Evolutionary conservation across 2,113 vertebrate genomes (phyloP), one percentile per base, ranked within the genome.

Genomic region (Potamarius usumacintae): DNA sequence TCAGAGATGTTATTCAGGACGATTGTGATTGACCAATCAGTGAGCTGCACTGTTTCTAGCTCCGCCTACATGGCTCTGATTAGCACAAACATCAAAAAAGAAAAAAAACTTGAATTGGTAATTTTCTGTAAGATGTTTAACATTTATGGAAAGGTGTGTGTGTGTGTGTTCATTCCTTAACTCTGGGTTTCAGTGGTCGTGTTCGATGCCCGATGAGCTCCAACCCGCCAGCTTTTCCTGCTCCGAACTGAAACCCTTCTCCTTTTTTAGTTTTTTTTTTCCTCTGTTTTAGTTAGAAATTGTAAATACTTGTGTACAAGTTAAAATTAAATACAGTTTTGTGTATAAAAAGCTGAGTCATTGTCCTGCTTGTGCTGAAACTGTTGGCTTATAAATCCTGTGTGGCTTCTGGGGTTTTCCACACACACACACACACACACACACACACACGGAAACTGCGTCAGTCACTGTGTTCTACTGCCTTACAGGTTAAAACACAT

Each of bases 131-230:
- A 30, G 27, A 14, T 30, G 14, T 69, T 67, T 27, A 30, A 27
- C 65, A 12, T 67, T 12, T 27, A 5, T 67, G 65, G 12, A 27
- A 67, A n/a, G 22, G 18, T 20, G 6, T 20, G 34, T 76, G 18
- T 50, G 74, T 53, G 10, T 50, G 72, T 50, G 55, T 65, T 1
- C 76, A 30, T 30, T 93, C 94, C 94, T 95, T 96, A 84, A 96
- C 93, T 89, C 17, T 20, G 79, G 12, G 87, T 77, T 92, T 79
- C 94, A 96, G 95, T 96, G 95, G 95, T 96, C 69, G 95, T 96
- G 58, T 96, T 96, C 57, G 95, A 96, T 91, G 95, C 95, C 62
- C 90, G 95, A 69, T 96, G 91, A 96, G 90, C 72, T 89, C 0
- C 6, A 7, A 1, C 42, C 82, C 78, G 11, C 10, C 25, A 17